These are phyloP conservation scores for Heliangelus exortis DNA, from an alignment of 2,797 vertebrate genomes.

Conservation along the genomic window DNA sequence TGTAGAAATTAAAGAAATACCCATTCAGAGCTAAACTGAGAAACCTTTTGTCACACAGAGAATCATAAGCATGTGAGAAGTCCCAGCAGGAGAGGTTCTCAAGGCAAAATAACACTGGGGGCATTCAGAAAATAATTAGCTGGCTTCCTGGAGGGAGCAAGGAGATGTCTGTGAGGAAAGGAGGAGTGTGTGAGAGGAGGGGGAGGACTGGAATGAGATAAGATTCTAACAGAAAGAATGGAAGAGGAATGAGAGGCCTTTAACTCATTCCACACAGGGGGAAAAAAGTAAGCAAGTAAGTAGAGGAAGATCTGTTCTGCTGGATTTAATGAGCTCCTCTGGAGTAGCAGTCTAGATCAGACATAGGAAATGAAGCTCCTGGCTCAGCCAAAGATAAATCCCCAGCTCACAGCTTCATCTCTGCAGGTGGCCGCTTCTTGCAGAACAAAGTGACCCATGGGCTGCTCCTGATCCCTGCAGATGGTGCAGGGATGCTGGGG, in stretches of 20 bases:
- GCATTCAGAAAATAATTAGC: slow-evolving; percentile 72
- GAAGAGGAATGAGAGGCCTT: not conserved
- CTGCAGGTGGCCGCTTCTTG: not conserved
- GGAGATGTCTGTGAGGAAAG: slow-evolving; percentile 8
- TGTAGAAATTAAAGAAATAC: slow-evolving; percentile 64
- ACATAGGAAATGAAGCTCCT: not conserved
- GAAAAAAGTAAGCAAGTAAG: not conserved
- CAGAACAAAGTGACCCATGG: not conserved
- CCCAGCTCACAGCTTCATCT: not conserved
- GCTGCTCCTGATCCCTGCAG: not conserved
- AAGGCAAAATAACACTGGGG: slow-evolving; percentile 61
- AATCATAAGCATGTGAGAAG: slow-evolving; percentile 55
- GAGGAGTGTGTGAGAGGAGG: slow-evolving; percentile 29
- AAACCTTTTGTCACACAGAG: slow-evolving; percentile 63
- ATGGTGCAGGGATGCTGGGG: fast-evolving
- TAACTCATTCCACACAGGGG: not conserved
- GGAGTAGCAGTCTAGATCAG: not conserved
- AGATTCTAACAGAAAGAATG: slow-evolving; percentile 27
- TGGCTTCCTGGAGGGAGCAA: slow-evolving; percentile 55
- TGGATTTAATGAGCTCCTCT: slow-evolving; percentile 33
- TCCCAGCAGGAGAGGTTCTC: slow-evolving; percentile 62
- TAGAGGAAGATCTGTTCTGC: not conserved
- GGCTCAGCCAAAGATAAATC: not conserved
- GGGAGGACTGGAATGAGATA: not conserved
- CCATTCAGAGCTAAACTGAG: slow-evolving; percentile 66